Percentiles rank a stretch among this genome's conserved stretches.
These are phyloP conservation scores for Cotesia chilonis DNA, from an alignment of 1,140 invertebrate species.

Conservation along the genomic window DNA sequence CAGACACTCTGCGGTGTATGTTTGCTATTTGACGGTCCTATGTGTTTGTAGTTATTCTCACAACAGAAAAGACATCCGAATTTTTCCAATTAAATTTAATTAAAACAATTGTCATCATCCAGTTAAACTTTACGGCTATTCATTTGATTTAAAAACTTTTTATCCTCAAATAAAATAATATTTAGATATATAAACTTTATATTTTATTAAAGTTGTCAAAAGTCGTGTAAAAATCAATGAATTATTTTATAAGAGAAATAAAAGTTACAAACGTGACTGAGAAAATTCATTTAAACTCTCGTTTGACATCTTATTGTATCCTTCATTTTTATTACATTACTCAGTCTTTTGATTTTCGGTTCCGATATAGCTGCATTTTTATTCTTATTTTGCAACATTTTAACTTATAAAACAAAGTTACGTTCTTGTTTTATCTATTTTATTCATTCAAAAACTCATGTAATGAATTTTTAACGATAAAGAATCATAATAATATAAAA, in stretches of 20 bases:
- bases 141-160: neutral
- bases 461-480: too few species aligned
- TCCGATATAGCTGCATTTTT: too few species aligned
- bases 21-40: neutral
- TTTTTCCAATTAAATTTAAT: neutral
- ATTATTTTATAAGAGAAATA: neutral
- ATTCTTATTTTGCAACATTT: too few species aligned
- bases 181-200: neutral
- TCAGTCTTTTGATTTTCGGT: too few species aligned
- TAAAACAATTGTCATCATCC: neutral
- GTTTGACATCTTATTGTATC: too few species aligned
- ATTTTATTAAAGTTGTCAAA: neutral
- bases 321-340: too few species aligned
- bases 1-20: neutral
- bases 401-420: too few species aligned
- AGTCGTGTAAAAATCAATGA: slow-evolving; percentile 48
- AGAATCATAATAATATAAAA: too few species aligned
- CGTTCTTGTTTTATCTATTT: too few species aligned
- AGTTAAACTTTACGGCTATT: neutral
- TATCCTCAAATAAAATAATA: neutral
- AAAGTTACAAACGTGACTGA: too few species aligned
- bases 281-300: too few species aligned
- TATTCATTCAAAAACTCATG: too few species aligned
- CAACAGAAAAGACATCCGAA: neutral
- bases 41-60: neutral